phyloP scores from a whole-genome alignment of 2,888 invertebrate genomes.

The Diogma glabrata region DNA sequence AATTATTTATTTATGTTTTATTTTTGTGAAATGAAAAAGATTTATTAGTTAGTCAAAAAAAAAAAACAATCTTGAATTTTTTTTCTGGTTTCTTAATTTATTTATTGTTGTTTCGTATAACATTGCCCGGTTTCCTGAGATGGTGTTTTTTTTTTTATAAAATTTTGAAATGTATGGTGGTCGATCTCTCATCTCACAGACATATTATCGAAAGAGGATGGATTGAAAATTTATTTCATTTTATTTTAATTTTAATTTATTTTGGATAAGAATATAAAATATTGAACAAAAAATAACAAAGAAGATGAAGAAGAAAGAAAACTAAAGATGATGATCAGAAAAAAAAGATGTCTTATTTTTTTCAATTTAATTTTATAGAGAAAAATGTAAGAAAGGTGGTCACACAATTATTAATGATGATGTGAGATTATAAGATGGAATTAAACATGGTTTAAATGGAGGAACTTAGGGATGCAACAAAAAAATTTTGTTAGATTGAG shows the following conservation, averaged over 20 bases:
- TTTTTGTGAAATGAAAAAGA: conserved; percentile 8
- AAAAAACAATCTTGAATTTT: no score
- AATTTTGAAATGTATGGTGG: conserved; percentile 1
- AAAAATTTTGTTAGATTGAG: no score
- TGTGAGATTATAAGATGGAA: conserved; percentile 5
- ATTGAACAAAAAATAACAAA: no score
- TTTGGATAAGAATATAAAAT: not conserved
- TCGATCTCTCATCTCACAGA: conserved; percentile 9
- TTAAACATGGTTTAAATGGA: no score
- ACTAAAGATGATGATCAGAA: no score
- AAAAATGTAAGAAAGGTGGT: conserved; percentile 6
- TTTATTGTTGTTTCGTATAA: no score
- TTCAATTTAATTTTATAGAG: not conserved
- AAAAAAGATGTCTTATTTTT: conserved; percentile 9
- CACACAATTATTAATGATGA: conserved; percentile 8
- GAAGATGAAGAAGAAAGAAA: no score
- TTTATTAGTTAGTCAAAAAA: conserved; percentile 9
- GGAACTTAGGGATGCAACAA: no score
- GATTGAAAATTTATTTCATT: conserved; percentile 6
- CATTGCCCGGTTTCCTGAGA: no score
- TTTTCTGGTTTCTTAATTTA: no score
- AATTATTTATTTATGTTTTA: no score
- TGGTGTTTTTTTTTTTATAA: conserved; percentile 2
- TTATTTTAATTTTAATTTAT: not conserved
- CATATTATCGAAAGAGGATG: conserved; percentile 9